These are phyloP conservation scores for Channa argus DNA, from an alignment of 2,113 vertebrate genomes.

Conservation along the genomic window DNA sequence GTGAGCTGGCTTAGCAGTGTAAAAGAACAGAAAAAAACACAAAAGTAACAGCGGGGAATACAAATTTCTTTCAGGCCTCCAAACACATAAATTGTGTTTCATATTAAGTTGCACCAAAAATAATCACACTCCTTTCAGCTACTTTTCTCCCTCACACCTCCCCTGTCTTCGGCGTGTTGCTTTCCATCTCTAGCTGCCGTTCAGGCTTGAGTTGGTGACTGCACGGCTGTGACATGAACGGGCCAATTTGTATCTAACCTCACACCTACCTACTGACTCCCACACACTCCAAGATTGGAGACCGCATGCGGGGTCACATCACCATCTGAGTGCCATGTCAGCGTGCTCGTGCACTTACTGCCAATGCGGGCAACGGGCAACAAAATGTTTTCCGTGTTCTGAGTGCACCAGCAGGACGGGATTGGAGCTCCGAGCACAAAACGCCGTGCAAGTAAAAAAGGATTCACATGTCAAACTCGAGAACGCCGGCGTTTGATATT, in stretches of 20 bases:
- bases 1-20: background rate
- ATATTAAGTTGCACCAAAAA: constrained; percentile 16
- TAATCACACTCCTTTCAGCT: constrained; percentile 2
- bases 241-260: constrained; percentile 59
- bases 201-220: constrained; percentile 30
- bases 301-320: constrained; percentile 31
- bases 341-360: background rate
- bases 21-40: background rate
- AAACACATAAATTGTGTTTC: constrained; percentile 10
- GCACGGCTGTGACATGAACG: constrained; percentile 23
- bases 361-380: constrained; percentile 3
- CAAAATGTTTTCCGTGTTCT: background rate
- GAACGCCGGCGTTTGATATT: constrained; percentile 33
- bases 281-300: constrained; percentile 50
- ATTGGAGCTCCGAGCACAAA: constrained; percentile 1
- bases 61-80: background rate
- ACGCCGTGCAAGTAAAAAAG: constrained; percentile 6
- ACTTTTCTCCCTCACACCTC: constrained; percentile 17
- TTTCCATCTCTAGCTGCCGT: background rate
- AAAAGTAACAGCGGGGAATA: background rate
- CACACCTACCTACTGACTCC: constrained; percentile 60
- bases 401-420: background rate
- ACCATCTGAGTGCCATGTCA: constrained; percentile 28
- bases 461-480: constrained; percentile 9
- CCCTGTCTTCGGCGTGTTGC: background rate